Conservation (phyloP, 1,140 invertebrate species). For the Pachypeltis micranthus region DNA sequence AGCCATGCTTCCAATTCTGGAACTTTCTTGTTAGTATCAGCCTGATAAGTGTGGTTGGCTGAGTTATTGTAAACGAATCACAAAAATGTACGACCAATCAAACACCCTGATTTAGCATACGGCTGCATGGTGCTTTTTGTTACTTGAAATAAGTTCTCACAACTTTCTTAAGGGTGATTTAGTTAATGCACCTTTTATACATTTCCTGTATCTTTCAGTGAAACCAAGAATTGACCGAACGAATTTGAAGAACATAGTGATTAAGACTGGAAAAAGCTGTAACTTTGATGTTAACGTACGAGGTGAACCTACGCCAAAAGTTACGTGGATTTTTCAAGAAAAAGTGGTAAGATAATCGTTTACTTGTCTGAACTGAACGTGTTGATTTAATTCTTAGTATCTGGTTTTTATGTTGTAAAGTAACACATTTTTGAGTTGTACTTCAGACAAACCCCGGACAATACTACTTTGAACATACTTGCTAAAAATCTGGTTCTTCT, state of each 20-base stretch:
- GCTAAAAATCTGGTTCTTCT: no score
- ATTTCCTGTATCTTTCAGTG: slow-evolving; percentile 56
- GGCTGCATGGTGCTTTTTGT: background rate
- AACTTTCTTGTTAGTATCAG: no score
- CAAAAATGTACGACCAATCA: no score
- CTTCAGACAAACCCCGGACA: no score
- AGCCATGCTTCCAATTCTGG: no score
- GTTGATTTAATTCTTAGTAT: background rate
- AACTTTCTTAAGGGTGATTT: background rate
- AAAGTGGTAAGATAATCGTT: slow-evolving; percentile 36
- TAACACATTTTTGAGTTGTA: no score
- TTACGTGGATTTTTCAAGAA: slow-evolving; percentile 69
- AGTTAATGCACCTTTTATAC: slow-evolving; percentile 26
- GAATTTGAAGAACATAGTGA: slow-evolving; percentile 79
- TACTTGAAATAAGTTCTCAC: background rate
- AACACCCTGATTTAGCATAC: no score
- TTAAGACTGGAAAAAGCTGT: slow-evolving; percentile 82
- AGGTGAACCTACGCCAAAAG: slow-evolving; percentile 86
- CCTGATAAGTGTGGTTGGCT: no score
- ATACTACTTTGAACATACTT: no score
- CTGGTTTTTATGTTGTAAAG: no score
- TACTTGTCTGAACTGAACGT: background rate
- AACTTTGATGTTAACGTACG: slow-evolving; percentile 87
- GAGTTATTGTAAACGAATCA: no score
- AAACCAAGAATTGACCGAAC: slow-evolving; percentile 95